Evolutionary conservation across 2,113 vertebrate species (phyloP), one percentile per base, ranked within the genome.

Genomic region (Ranitomeya variabilis): DNA sequence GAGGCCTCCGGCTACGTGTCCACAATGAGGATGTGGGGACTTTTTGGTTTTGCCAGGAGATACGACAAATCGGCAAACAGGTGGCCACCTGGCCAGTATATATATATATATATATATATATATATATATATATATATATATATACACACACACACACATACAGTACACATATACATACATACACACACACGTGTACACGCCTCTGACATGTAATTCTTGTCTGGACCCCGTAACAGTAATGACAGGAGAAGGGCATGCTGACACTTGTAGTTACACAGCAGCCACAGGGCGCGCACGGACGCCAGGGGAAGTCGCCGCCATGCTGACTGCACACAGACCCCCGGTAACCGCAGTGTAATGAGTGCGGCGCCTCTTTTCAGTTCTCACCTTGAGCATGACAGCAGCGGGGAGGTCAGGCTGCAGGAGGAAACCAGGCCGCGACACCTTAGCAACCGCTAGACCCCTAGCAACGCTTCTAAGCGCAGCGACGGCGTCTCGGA

Each of bases 361-460:
- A 9, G 23, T 3, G 14, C 31, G 52, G 7, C 14, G 15, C 73
- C 13, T 23, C 4, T 60, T 6, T 67, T 66, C 51, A 89, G n/a
- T 60, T 3, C 87, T 89, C 87, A 84, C 87, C 87, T 89, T 89
- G 45, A 89, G 84, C 87, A 89, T 89, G 80, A 73, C 87, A 59
- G 71, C 87, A 52, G 73, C 77, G 23, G n/a, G 73, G 80, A 84
- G 45, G 81, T 66, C 87, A 84, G 71, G 81, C 87, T 76, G 69
- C 80, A 77, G 37, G 21, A 83, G 80, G 80, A 83, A 66, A 62
- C 52, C 45, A 87, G 78, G 86, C 86, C 86, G 12, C 79, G 62
- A 12, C 19, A 21, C 67, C 79, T 82, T 87, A 82, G 79, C 86
- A 87, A 87, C 86, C 18, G 37, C 26, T 37, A 26, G 21, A 31